phyloP scores from a whole-genome alignment of 2,797 vertebrate species.

The Oryzias dopingdopingensis region DNA sequence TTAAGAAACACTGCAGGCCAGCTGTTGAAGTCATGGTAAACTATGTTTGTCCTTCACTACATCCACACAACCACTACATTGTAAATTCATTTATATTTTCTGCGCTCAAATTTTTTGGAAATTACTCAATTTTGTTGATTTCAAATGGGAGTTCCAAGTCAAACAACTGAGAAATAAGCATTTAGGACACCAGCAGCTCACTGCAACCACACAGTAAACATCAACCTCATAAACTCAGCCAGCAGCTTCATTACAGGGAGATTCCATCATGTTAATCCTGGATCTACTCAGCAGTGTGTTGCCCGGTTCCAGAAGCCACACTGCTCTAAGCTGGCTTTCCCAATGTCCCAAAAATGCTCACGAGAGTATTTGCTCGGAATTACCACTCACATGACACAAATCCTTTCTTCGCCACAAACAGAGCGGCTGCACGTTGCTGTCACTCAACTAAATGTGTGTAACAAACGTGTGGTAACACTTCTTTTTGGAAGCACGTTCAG shows the following conservation, averaged over 20 bases:
- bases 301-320: slow-evolving; percentile 18
- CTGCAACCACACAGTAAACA: slow-evolving; percentile 34
- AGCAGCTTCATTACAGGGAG: slow-evolving; percentile 71
- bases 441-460: slow-evolving; percentile 6
- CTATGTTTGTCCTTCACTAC: too few species aligned
- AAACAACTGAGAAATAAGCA: slow-evolving; percentile 22
- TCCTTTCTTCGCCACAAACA: slow-evolving; percentile 37
- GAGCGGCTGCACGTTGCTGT: slow-evolving; percentile 13
- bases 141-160: too few species aligned
- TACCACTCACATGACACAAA: slow-evolving; percentile 57
- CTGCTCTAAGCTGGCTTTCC: slow-evolving; percentile 54
- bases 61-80: too few species aligned
- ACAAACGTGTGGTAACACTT: neutral
- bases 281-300: slow-evolving; percentile 44
- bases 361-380: slow-evolving; percentile 51
- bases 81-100: slow-evolving; percentile 11
- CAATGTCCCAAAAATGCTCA: slow-evolving; percentile 36
- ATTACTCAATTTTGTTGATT: too few species aligned
- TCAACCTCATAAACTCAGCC: slow-evolving; percentile 55
- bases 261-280: slow-evolving; percentile 66
- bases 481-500: slow-evolving; percentile 1
- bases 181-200: slow-evolving; percentile 22
- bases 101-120: too few species aligned
- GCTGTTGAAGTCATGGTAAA: too few species aligned
- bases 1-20: too few species aligned